phyloP scores from a whole-genome alignment of 2,888 invertebrate genomes.

The Creontiades dilutus region DNA sequence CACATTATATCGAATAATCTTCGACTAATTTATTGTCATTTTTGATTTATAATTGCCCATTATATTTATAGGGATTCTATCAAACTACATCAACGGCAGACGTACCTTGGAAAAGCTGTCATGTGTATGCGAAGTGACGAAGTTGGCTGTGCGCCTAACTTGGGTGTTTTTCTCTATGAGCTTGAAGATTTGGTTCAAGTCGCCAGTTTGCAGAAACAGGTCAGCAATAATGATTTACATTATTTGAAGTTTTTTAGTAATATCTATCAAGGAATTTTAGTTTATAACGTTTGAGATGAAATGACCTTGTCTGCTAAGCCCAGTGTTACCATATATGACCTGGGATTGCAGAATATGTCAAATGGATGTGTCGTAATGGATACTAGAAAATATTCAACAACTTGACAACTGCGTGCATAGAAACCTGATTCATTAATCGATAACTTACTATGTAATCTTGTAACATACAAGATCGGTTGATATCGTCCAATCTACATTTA shows the following conservation, averaged over 20 bases:
- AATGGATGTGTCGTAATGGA: too few species aligned
- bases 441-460: too few species aligned
- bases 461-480: too few species aligned
- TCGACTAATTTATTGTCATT: not conserved
- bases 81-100: conserved; percentile 88
- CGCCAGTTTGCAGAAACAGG: conserved; percentile 88
- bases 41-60: not conserved
- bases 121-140: conserved; percentile 96
- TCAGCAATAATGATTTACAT: conserved; percentile 71
- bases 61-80: conserved; percentile 83
- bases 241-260: too few species aligned
- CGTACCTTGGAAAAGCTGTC: conserved; percentile 95
- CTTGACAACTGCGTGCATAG: too few species aligned
- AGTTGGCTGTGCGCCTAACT: conserved; percentile 85
- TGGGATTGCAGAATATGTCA: too few species aligned
- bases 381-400: too few species aligned
- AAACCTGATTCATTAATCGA: too few species aligned
- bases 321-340: too few species aligned
- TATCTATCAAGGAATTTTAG: not conserved
- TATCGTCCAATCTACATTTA: too few species aligned
- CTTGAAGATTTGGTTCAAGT: conserved; percentile 96
- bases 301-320: too few species aligned
- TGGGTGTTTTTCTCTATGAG: conserved; percentile 90
- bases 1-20: too few species aligned
- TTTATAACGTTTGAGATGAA: not conserved